phyloP scores from a whole-genome alignment of 2,113 vertebrate genomes.

The Ariopsis seemanni region DNA sequence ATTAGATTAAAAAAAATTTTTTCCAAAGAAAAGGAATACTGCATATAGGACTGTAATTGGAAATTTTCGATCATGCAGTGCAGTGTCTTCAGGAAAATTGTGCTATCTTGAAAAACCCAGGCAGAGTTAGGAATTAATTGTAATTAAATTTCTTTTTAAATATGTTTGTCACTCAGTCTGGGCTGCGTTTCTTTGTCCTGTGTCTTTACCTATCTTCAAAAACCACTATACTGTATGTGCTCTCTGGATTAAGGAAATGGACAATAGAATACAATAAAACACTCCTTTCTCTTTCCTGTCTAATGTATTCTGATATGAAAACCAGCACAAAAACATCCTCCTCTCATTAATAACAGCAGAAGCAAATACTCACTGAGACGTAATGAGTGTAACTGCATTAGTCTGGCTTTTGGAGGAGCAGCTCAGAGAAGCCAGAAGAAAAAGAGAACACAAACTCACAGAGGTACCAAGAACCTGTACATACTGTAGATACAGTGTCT shows the following conservation, averaged over 20 bases:
- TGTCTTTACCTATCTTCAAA: background rate
- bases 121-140: background rate
- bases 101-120: conserved; percentile 1
- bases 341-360: background rate
- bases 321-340: background rate
- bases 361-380: background rate
- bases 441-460: background rate
- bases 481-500: no score
- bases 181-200: background rate
- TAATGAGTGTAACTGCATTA: background rate
- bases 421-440: background rate
- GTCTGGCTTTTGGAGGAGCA: background rate
- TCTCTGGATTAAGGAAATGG: background rate
- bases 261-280: background rate
- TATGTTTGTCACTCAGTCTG: background rate
- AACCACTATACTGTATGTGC: background rate
- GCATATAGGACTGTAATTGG: background rate
- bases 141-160: background rate
- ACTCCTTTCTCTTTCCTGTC: background rate
- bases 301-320: conserved; percentile 11
- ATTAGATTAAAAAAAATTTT: background rate
- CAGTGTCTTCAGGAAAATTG: background rate
- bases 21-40: background rate
- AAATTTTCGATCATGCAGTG: background rate
- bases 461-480: background rate